Conservation (phyloP, 2,797 vertebrate species). For the Emydoidea blandingii region DNA sequence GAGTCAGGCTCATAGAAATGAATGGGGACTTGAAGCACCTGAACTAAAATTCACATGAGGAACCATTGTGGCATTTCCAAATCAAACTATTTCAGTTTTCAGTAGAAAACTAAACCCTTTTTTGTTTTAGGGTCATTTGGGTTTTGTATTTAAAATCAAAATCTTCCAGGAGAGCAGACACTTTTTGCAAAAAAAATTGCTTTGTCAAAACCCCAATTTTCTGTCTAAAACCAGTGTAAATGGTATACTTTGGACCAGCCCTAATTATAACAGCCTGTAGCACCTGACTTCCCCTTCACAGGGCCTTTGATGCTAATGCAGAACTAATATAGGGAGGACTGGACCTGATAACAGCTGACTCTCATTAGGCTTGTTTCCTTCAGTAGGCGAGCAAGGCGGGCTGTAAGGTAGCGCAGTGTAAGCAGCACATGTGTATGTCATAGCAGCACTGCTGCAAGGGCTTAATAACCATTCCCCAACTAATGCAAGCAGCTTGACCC, state of each 20-base stretch:
- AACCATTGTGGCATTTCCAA: neutral
- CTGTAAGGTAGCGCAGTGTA: constrained; percentile 60
- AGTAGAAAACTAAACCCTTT: neutral
- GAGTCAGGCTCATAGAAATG: neutral
- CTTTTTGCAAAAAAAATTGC: neutral
- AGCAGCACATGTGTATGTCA: constrained; percentile 55
- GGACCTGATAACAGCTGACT: constrained; percentile 75
- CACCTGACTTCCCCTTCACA: constrained; percentile 73
- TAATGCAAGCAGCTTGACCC: constrained; percentile 8
- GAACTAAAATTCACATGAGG: neutral
- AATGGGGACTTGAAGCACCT: neutral
- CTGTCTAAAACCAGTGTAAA: neutral
- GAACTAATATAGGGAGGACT: constrained; percentile 76
- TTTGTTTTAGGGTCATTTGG: neutral
- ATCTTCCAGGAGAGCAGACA: neutral
- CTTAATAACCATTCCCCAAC: neutral
- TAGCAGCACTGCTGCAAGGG: neutral
- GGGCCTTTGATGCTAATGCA: constrained; percentile 79
- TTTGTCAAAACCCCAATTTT: neutral
- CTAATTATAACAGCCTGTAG: constrained; percentile 76
- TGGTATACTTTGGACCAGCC: constrained; percentile 58
- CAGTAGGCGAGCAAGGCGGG: constrained; percentile 56
- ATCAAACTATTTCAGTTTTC: neutral
- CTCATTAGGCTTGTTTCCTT: constrained; percentile 74
- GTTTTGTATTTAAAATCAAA: too few relatives aligned